Evolutionary conservation across 1,140 invertebrate species (phyloP), one percentile per base, ranked within the genome.

Genomic region (Steinernema khuongi): DNA sequence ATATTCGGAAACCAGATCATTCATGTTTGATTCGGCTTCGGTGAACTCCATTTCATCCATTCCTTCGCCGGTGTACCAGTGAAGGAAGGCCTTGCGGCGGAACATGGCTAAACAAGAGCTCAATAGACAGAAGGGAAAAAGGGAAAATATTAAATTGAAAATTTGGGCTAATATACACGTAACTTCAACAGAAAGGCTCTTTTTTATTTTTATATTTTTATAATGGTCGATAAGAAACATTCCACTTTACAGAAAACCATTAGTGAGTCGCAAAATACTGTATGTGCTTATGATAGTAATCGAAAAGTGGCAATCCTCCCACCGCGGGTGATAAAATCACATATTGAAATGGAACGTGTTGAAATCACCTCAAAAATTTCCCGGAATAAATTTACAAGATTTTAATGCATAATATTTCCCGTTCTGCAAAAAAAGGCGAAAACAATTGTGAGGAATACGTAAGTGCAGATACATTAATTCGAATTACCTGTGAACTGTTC

Each of bases 21-120:
- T 91, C 90, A 92, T 91, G 87, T 92, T 91, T 43, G 88, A 90
- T 82, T 90, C 90, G 31, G 90, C 90, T 86, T 90, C 90, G 67
- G 90, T 90, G 85, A 90, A 90, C 85, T 90, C 88, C 88, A 88
- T 88, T 79, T 88, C 88, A 77, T 89, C 87, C 88, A 89, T 89
- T 50, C 87, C 86, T 77, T 87, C 86, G 22, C 86, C 86, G 17
- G 86, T 91, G 90, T 92, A 91, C 93, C 93, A 94, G 89, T 94
- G 93, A 73, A 94, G 88, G 90, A 94, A 94, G 85, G 92, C 79
- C 89, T 92, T 93, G 81, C 93, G 88, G 81, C 93, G 90, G 89
- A 94, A 94, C 93, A 94, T 94, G 70, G 92, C 87, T 76, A 31
- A 36, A 72, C 66, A 68, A n/a, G n/a, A n/a, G n/a, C n/a, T n/a